Base-by-base conservation (phyloP, 2,797 vertebrate species). In the Sebastes oblongus region DNA sequence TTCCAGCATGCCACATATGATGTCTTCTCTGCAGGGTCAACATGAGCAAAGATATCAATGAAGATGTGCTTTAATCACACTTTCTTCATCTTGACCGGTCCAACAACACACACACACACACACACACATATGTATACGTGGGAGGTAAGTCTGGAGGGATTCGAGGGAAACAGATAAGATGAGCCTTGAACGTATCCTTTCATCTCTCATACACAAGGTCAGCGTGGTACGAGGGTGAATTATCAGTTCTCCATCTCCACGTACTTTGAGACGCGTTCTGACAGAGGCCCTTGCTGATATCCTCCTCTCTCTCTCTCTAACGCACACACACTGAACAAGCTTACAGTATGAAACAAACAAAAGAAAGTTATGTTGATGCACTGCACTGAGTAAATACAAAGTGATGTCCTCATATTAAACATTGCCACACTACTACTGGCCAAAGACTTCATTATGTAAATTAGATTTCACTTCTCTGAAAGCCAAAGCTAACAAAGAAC, bases 231-330 rank as follows among this genome's bases (percentile, higher is more conserved):
- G 3, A 58, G 65, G 58, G 39, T 29, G 64, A 34, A 54, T 80
- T 81, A 83, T 86, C 75, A 71, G 68, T 29, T 59, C 27, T 66
- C 32, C 60, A 85, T 88, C 85, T 86, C 67, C 16, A 64, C 36
- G 62, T 59, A 76, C 39, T 60, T 71, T 61, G 27, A 76, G 64
- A 81, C 80, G 86, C 80, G 79, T 75, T 86, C 74, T 70, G 82
- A 81, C 81, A 89, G 58, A 81, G 36, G 27, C 29, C 59, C 16
- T 18, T n/a, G 10, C 30, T 24, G 10, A 52, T 24, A n/a, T 50
- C 24, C 22, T 34, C 18, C 32, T 16, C 27, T 42, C 25, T 8
- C 29, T 32, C 10, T 58, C 32, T 16, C 32, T 39, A n/a, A 5
- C 27, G 25, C 27, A 5, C 70, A 22, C 42, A 46, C 13, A 62